Percentiles rank a stretch among this genome's conserved stretches.
These are phyloP conservation scores for Spheniscus mendiculus DNA, from an alignment of 2,113 vertebrate species.

Conservation along the genomic window DNA sequence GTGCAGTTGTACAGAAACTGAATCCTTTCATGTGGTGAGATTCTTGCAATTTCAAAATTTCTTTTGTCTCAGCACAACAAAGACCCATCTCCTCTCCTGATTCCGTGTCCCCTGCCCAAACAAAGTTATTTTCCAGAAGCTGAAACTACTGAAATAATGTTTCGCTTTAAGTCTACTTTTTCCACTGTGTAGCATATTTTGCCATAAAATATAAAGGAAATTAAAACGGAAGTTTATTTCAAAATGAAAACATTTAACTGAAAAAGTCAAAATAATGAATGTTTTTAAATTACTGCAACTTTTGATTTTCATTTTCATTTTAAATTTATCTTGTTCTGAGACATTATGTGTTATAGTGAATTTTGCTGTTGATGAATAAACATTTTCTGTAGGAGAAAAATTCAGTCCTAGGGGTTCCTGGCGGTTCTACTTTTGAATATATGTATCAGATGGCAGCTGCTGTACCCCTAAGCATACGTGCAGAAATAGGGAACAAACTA, in stretches of 20 bases:
- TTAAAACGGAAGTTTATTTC: neutral
- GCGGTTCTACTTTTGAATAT: neutral
- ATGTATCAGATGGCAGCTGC: neutral
- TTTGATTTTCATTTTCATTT: neutral
- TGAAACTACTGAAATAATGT: neutral
- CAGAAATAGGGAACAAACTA: neutral
- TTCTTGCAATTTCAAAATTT: neutral
- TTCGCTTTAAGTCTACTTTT: neutral
- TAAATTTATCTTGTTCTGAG: neutral
- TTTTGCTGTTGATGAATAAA: neutral
- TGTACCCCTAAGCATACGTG: neutral
- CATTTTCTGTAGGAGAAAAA: neutral
- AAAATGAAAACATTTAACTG: neutral
- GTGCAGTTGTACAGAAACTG: neutral
- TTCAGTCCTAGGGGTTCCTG: neutral
- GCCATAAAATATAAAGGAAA: neutral
- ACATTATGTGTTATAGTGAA: neutral
- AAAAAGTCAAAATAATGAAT: neutral
- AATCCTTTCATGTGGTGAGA: neutral
- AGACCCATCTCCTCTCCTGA: neutral
- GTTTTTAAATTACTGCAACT: neutral
- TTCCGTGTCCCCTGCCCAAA: neutral
- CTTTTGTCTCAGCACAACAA: neutral
- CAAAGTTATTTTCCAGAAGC: neutral
- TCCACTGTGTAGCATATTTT: neutral